phyloP scores from a whole-genome alignment of 1,140 invertebrate genomes.

The Druon quercuslanigerum region DNA sequence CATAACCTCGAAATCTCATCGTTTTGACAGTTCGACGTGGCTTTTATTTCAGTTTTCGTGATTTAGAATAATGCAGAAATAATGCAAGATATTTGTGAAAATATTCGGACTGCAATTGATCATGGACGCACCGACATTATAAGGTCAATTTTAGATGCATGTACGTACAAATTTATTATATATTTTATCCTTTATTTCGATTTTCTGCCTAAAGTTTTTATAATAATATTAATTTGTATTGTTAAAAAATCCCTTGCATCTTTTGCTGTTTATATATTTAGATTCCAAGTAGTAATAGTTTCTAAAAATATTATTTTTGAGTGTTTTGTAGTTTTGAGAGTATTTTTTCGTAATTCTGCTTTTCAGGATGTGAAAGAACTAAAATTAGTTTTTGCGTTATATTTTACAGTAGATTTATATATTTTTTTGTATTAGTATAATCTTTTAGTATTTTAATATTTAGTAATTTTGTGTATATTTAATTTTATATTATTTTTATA shows the following conservation, averaged over 20 bases:
- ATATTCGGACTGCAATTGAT: conserved; percentile 77
- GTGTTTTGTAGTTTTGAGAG: no score
- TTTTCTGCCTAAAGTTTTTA: background rate
- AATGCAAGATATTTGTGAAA: conserved; percentile 75
- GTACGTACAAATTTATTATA: conserved; percentile 70
- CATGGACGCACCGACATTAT: conserved; percentile 80
- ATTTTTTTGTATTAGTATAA: no score
- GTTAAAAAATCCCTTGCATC: no score
- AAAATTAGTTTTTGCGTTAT: no score
- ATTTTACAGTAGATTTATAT: no score
- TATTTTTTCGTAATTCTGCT: no score
- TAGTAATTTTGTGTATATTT: no score
- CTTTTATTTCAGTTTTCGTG: background rate
- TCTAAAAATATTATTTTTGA: background rate
- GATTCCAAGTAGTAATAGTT: background rate
- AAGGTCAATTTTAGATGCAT: conserved; percentile 78
- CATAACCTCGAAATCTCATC: background rate
- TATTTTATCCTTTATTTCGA: background rate
- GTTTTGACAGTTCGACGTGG: conserved; percentile 14
- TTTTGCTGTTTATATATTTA: no score
- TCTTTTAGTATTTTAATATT: no score
- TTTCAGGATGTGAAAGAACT: no score
- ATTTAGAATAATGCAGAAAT: conserved; percentile 7
- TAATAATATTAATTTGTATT: background rate
- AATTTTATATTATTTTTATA: no score